Conservation (phyloP, 2,888 invertebrate genomes). For the Ectropis crepuscularia region DNA sequence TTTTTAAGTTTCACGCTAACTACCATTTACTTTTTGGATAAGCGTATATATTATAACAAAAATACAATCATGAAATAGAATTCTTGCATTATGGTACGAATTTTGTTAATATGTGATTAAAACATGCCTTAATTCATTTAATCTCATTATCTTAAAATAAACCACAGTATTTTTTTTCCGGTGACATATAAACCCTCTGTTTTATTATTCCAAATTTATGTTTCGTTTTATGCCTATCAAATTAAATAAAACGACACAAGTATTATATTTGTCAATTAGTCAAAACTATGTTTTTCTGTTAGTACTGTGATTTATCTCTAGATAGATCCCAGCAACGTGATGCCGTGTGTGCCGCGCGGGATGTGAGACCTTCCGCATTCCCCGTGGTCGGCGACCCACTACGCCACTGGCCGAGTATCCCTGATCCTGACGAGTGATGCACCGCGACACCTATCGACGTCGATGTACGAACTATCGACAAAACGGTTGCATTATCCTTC, state of each 20-base stretch:
- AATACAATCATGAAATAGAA: background rate
- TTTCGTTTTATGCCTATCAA: too few relatives aligned
- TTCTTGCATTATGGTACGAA: too few relatives aligned
- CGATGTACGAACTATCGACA: slow-evolving; percentile 1
- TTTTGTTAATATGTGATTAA: too few relatives aligned
- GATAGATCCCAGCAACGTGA: slow-evolving; percentile 45
- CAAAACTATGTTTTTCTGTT: background rate
- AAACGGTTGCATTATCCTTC: too few relatives aligned
- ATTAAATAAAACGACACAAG: background rate
- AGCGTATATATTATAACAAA: background rate
- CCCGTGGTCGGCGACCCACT: slow-evolving; percentile 79
- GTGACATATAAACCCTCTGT: too few relatives aligned
- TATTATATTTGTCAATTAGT: background rate
- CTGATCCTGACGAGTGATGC: slow-evolving; percentile 73
- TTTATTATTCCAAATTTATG: too few relatives aligned
- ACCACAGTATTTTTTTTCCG: too few relatives aligned
- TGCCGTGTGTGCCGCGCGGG: slow-evolving; percentile 54
- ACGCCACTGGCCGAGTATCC: slow-evolving; percentile 81
- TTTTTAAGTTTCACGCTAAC: too few relatives aligned
- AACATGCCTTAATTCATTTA: too few relatives aligned
- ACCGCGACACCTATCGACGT: slow-evolving; percentile 1
- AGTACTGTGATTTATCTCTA: slow-evolving; percentile 15
- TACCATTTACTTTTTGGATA: too few relatives aligned
- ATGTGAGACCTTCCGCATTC: slow-evolving; percentile 78
- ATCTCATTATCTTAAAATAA: too few relatives aligned